Evolutionary conservation across 2,888 invertebrate genomes (phyloP), one percentile per base, ranked within the genome.

Genomic region (Tenthredo scrophulariae): DNA sequence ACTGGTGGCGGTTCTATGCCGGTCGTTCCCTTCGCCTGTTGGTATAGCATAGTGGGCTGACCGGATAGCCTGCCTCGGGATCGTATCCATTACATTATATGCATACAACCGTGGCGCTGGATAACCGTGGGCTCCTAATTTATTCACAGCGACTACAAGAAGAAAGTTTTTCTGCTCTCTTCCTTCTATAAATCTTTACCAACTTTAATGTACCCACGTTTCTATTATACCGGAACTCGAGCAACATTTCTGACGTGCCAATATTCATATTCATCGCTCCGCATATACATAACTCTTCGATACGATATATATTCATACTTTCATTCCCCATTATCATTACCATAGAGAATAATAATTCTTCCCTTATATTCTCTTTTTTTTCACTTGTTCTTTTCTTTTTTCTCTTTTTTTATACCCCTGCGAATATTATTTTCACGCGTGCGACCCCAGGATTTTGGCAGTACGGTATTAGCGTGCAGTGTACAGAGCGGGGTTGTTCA

Each of bases 1-100:
- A 62, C 85, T 87, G 79, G 40, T 72, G 72, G 84, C 62, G 85
- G 85, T 79, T 37, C 87, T 86, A 54, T 33, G 70, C 80, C 62
- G 40, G 77, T 85, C 82, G 62, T 85, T 85, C 80, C 79, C 50
- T 70, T 83, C 70, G 79, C 74, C 85, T 84, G 85, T 70, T 84
- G 87, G 87, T 88, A 46, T 46, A 15, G 2, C 33, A 33, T 50
- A 37, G 58, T 40, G 80, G 62, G 58, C 40, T 62, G 80, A 58
- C 58, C 80, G 58, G 37, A 58, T 86, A 87, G 86, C 65, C 80
- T 86, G 89, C 67, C 67, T 83, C 80, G 62, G 54, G 80, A 22
- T 80, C 80, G 88, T 91, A 91, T 92, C 92, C 90, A 91, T 92
- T 93, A 92, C 92, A 92, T 92, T 92, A 93, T 92, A 92, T 91